Percentiles rank a stretch among this genome's conserved stretches.
Evolutionary conservation across 2,797 vertebrate genomes (phyloP).

Genomic region (Chelon auratus): DNA sequence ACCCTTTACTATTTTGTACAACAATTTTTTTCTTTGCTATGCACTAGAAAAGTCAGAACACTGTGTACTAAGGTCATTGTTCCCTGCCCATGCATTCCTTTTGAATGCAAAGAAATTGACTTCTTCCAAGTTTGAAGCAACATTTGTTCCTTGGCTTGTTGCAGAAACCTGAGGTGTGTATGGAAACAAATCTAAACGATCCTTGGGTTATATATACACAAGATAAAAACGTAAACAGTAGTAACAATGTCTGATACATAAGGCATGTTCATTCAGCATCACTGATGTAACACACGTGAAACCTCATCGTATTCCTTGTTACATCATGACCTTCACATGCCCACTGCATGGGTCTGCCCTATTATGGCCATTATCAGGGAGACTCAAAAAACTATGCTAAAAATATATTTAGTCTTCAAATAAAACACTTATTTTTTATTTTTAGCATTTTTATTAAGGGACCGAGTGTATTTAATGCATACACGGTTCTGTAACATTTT

Average conservation of each 20-base stretch:
- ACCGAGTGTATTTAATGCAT: accelerated
- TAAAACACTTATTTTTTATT: accelerated
- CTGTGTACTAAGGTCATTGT: not conserved
- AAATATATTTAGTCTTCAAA: accelerated
- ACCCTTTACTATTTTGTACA: not conserved
- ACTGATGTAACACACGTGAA: conserved; percentile 72
- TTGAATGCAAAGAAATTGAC: not conserved
- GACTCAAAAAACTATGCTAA: accelerated
- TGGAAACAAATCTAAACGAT: not conserved
- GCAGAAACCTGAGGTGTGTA: not conserved
- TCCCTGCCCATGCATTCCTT: not conserved
- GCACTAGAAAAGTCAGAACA: not conserved
- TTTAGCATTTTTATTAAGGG: accelerated
- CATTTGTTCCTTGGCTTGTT: not conserved
- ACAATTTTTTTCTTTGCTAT: not conserved
- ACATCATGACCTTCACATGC: conserved; percentile 82
- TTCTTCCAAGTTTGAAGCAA: not conserved
- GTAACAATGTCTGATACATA: not conserved
- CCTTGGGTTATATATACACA: too few relatives aligned
- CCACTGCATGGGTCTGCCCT: conserved; percentile 46
- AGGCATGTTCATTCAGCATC: conserved; percentile 15
- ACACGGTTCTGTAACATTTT: not conserved
- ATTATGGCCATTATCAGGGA: not conserved
- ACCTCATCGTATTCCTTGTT: conserved; percentile 37
- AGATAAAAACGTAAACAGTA: not conserved